Base-by-base conservation (phyloP, 2,113 vertebrate species). In the Sminthopsis crassicaudata region DNA sequence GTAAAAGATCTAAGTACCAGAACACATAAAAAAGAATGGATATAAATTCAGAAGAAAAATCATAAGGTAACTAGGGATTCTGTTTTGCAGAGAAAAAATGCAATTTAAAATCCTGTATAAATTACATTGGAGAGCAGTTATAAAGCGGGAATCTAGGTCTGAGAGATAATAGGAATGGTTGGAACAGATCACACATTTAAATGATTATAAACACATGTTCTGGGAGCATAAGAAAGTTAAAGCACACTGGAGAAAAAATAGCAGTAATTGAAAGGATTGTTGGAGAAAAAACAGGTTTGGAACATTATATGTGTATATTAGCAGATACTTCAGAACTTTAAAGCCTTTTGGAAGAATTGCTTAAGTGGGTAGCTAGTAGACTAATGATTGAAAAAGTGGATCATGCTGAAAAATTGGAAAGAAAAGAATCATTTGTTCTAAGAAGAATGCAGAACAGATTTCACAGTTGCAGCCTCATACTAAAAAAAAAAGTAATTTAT, bases 161-260 rank as follows among this genome's bases (percentile, higher is more conserved):
- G 89, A 97, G 98, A 98, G 97, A 96, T 89, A 96, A 97, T 54
- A 98, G 95, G 97, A 98, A 97, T 96, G 93, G 96, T 97, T 97
- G 97, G 96, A 96, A 95, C 97, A 92, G 96, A 94, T 97, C 93
- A 94, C 54, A 97, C 95, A 95, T 96, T 97, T 90, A 91, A 42
- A 94, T 98, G 98, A 98, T 98, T 97, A 97, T 97, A 98, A 98
- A 98, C 98, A 98, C 97, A 97, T 98, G 98, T 97, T 96, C 89
- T 89, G 93, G 94, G 54, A 96, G 2, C 0, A 27, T 91, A 96
- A 52, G 94, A 97, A 96, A 96, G 91, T 92, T 96, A 16, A 97
- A 92, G 97, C 91, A 93, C n/a, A 57, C 93, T 60, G 88, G 92
- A 93, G 92, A 90, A 96, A 60, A 51, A 96, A 96, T 93, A 97